A percentile compares a stretch with the other conserved stretches of the same genome.
Conservation (phyloP, 2,113 vertebrate genomes). For the Malurus cyaneus region DNA sequence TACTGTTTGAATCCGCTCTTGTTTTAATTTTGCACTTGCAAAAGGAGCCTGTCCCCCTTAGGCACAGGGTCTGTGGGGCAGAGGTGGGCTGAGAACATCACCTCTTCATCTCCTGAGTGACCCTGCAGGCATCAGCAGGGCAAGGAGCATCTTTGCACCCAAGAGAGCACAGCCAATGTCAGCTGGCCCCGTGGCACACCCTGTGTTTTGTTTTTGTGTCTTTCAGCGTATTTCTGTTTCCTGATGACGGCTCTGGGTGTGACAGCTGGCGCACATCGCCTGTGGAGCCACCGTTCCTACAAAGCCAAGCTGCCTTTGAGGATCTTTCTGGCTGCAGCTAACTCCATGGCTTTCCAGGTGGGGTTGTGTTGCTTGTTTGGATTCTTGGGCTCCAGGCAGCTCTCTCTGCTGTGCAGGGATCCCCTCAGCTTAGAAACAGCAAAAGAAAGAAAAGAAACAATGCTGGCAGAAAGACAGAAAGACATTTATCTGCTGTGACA, state of each 20-base stretch:
- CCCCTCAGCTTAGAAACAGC: background rate
- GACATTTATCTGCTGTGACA: background rate
- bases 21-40: background rate
- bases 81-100: background rate
- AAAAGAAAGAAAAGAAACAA: background rate
- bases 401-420: background rate
- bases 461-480: background rate
- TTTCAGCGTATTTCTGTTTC: conserved; percentile 80
- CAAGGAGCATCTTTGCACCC: background rate
- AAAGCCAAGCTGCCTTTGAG: conserved; percentile 82
- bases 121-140: fast-evolving
- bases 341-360: conserved; percentile 88
- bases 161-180: background rate
- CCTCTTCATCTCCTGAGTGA: background rate
- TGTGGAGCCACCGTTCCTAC: conserved; percentile 84
- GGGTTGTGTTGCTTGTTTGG: background rate
- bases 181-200: background rate
- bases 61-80: background rate
- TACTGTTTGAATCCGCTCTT: background rate
- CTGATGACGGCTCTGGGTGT: conserved; percentile 76
- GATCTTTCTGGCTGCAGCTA: conserved; percentile 80
- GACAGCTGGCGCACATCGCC: conserved; percentile 78
- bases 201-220: conserved; percentile 33
- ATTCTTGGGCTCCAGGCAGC: background rate
- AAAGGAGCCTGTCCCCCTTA: background rate